phyloP scores from a whole-genome alignment of 2,888 invertebrate genomes.

The Synergus itoensis region DNA sequence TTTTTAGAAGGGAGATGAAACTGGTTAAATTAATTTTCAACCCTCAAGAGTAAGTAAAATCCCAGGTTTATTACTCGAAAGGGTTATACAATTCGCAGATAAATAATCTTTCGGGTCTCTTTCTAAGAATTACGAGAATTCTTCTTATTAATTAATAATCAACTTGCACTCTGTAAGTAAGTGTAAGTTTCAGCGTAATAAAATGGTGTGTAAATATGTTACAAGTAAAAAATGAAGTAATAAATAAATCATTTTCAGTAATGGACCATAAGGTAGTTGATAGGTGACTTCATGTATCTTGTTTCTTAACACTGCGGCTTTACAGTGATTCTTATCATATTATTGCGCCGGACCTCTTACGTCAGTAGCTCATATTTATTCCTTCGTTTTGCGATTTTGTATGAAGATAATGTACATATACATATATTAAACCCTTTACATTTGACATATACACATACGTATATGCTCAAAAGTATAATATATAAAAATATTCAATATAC shows the following conservation, averaged over 20 bases:
- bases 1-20: constrained; percentile 53
- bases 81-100: neutral
- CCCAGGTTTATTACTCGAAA: constrained; percentile 12
- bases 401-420: constrained; percentile 42
- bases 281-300: constrained; percentile 1
- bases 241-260: neutral
- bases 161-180: neutral
- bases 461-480: too few relatives aligned
- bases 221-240: neutral
- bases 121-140: neutral
- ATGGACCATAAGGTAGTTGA: neutral
- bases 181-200: neutral
- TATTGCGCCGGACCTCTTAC: constrained; percentile 52
- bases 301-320: neutral
- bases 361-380: constrained; percentile 49
- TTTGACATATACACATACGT: too few relatives aligned
- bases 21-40: constrained; percentile 50
- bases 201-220: neutral
- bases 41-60: constrained; percentile 8
- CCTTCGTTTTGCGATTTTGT: constrained; percentile 48
- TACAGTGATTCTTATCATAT: neutral
- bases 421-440: neutral
- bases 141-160: neutral
- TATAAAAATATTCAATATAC: too few relatives aligned
- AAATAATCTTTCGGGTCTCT: neutral